These are phyloP conservation scores for Escarpia spicata DNA, from an alignment of 2,888 invertebrate genomes.

Conservation along the genomic window DNA sequence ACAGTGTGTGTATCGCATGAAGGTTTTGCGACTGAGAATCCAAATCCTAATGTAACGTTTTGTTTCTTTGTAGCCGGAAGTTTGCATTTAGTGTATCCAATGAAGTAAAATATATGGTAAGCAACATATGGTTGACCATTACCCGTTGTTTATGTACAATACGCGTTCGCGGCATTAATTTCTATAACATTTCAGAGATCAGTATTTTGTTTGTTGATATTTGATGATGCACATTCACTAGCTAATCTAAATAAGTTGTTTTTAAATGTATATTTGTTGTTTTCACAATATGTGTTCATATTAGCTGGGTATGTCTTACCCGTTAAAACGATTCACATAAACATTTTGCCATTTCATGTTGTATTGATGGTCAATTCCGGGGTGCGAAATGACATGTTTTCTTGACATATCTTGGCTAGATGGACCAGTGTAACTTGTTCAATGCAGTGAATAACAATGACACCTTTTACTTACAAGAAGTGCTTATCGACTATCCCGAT, in stretches of 20 bases:
- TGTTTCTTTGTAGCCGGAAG: not conserved
- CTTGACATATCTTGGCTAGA: not conserved
- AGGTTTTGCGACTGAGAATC: not conserved
- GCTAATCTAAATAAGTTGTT: no score
- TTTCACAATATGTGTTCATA: no score
- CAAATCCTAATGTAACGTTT: not conserved
- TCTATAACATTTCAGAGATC: no score
- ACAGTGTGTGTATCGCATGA: not conserved
- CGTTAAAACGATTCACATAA: not conserved
- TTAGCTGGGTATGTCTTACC: not conserved
- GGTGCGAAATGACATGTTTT: not conserved
- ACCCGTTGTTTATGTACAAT: not conserved
- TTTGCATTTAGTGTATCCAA: not conserved
- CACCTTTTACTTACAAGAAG: constrained; percentile 30
- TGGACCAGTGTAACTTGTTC: constrained; percentile 22
- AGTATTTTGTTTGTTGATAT: no score
- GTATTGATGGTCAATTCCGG: not conserved
- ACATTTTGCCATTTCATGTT: not conserved
- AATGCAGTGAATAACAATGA: constrained; percentile 33
- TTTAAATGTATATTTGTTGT: no score
- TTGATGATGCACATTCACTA: no score
- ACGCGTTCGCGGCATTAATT: no score
- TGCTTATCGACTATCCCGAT: constrained; percentile 27
- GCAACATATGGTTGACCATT: not conserved
- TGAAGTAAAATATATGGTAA: constrained; percentile 6